Base-by-base conservation (phyloP, 2,797 vertebrate species). In the Eutrigla gurnardus region DNA sequence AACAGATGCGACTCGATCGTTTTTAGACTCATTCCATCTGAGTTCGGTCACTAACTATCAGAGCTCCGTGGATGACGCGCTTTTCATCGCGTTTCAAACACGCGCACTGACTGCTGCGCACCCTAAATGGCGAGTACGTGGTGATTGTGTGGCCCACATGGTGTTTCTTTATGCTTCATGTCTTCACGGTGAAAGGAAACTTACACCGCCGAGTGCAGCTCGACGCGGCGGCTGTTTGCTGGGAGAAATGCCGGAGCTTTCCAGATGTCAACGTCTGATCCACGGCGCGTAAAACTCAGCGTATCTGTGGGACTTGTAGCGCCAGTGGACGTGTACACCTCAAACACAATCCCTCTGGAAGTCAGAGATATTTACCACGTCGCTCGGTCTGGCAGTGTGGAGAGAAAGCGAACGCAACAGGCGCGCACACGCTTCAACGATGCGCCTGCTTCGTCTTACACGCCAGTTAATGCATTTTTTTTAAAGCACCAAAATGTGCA, bases 1-100 rank as follows among this genome's bases (percentile, higher is more conserved):
- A 82, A 73, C 65, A 75, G 64, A 77, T 82, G 75, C 43, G 36
- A 43, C 25, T 69, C 17, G 32, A 57, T 84, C 32, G 3, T 42
- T 64, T 62, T 18, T 17, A 35, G 35, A 72, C 33, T 65, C 39
- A 5, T 36, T 32, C 6, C 50, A 12, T 55, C n/a, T 50, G 4
- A 40, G 55, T 42, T 42, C 1, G 40, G 12, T 37, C 61, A 52
- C 33, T 1, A 5, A 2, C 7, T 36, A 3, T 40, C 10, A 13
- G 10, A 33, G 70, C 46, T n/a, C 18, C 17, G 14, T 17, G 3
- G 17, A 9, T 55, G 10, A 11, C 40, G 33, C 42, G 18, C 14
- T 43, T 45, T 15, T 39, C n/a, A 57, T 73, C 7, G 32, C 32
- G 62, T 47, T 11, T 50, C 10, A 14, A 3, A 66, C 69, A 39